Evolutionary conservation across 2,797 vertebrate genomes (phyloP).

Genomic region (Enteromius afrohamiltoni): DNA sequence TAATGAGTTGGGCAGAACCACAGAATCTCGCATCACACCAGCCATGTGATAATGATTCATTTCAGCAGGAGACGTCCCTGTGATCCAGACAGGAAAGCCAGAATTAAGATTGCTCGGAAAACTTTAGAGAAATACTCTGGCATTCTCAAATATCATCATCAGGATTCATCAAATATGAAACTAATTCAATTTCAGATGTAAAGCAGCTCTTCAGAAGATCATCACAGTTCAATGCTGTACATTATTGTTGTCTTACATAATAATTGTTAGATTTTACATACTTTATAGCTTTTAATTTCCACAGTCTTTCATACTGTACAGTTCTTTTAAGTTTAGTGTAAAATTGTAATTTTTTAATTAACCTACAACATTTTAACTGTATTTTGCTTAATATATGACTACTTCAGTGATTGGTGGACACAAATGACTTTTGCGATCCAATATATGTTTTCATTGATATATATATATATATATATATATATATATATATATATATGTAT

Average conservation of each 20-base stretch:
- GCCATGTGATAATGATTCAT: constrained; percentile 70
- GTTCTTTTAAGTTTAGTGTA: too few relatives aligned
- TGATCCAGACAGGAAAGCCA: constrained; percentile 14
- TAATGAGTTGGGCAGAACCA: constrained; percentile 56
- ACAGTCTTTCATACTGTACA: too few relatives aligned
- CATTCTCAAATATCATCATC: background rate
- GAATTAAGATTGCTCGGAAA: constrained; percentile 9
- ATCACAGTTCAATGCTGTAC: background rate
- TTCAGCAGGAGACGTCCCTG: constrained; percentile 43
- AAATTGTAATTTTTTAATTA: too few relatives aligned
- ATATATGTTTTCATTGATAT: background rate
- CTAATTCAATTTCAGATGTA: background rate
- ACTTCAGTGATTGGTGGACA: background rate
- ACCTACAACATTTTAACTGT: too few relatives aligned
- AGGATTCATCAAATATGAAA: background rate
- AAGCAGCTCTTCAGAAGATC: background rate
- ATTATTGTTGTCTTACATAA: background rate
- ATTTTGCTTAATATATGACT: background rate
- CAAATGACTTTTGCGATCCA: background rate
- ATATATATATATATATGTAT: background rate
- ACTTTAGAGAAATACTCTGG: background rate
- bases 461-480: too few relatives aligned
- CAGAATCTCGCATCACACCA: constrained; percentile 53
- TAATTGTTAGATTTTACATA: background rate
- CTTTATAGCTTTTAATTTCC: too few relatives aligned